Conservation (phyloP, 2,113 vertebrate species). For the Halcyon senegalensis region DNA sequence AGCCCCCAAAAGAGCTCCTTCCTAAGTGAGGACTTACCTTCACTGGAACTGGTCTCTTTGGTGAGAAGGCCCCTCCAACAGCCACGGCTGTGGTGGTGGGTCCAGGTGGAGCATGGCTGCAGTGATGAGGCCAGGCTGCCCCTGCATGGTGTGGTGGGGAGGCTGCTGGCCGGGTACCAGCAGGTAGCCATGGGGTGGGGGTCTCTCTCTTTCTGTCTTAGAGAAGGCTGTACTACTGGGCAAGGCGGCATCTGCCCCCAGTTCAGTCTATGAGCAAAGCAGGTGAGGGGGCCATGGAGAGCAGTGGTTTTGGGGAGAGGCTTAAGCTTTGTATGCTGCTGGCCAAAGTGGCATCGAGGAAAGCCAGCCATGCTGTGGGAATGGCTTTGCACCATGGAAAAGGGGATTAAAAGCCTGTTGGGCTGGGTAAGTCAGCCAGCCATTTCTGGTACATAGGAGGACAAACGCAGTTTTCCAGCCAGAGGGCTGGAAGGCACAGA, state of each 20-base stretch:
- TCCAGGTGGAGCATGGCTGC: background rate
- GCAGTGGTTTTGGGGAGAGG: background rate
- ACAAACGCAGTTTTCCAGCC: background rate
- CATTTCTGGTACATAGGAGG: background rate
- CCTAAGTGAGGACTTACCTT: too few species aligned
- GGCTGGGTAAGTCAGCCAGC: background rate
- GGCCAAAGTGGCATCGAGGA: background rate
- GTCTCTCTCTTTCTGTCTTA: background rate
- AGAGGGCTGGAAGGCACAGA: background rate
- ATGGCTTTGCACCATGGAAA: fast-evolving
- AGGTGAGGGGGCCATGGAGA: background rate
- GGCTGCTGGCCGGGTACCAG: background rate
- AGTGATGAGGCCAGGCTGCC: background rate
- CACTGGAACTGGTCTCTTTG: too few species aligned
- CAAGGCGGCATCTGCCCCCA: background rate
- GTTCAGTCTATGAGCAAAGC: background rate
- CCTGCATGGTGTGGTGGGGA: fast-evolving
- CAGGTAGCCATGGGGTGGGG: fast-evolving
- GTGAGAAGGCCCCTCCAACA: background rate
- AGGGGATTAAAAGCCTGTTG: background rate
- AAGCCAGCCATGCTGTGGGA: background rate
- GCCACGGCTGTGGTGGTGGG: background rate
- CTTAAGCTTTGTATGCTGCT: background rate
- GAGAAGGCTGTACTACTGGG: background rate
- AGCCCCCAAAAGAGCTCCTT: too few species aligned